phyloP scores from a whole-genome alignment of 2,888 invertebrate genomes.

The Drosophila nr. fundita region DNA sequence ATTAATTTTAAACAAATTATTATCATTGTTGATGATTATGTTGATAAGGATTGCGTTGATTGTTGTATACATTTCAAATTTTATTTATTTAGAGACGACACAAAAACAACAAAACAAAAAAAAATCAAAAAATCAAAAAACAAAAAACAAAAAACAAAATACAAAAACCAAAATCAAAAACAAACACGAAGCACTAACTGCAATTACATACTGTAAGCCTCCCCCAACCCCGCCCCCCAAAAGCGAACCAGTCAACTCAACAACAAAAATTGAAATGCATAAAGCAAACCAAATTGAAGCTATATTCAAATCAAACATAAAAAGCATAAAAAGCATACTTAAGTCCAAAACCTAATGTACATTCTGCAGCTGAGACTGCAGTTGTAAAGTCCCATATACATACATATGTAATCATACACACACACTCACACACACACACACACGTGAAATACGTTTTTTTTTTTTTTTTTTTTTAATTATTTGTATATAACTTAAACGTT shows the following conservation, averaged over 20 bases:
- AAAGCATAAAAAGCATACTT: neutral
- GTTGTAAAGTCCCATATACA: conserved; percentile 43
- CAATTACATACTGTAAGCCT: conserved; percentile 49
- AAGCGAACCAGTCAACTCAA: conserved; percentile 60
- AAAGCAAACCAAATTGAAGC: conserved; percentile 30
- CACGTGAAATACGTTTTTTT: conserved; percentile 43
- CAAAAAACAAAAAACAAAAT: neutral
- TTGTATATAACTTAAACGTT: conserved; percentile 79
- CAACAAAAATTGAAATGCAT: conserved; percentile 14
- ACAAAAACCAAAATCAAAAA: conserved; percentile 20
- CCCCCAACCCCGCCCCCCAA: conserved; percentile 18
- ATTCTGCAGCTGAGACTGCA: conserved; percentile 59
- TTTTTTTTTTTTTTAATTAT: conserved; percentile 63
- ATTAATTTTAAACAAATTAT: conserved; percentile 29
- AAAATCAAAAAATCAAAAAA: neutral
- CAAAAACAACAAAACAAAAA: conserved; percentile 26
- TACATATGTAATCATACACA: conserved; percentile 26
- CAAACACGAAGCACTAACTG: conserved; percentile 30
- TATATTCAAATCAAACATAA: conserved; percentile 20
- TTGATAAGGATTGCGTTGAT: conserved; percentile 24
- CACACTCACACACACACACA: conserved; percentile 10
- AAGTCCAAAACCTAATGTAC: conserved; percentile 26
- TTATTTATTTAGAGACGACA: conserved; percentile 45
- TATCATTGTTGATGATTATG: conserved; percentile 48
- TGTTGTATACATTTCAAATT: conserved; percentile 38